These are phyloP conservation scores for Ceratosolen fusciceps DNA, from an alignment of 1,140 invertebrate genomes.

Conservation along the genomic window DNA sequence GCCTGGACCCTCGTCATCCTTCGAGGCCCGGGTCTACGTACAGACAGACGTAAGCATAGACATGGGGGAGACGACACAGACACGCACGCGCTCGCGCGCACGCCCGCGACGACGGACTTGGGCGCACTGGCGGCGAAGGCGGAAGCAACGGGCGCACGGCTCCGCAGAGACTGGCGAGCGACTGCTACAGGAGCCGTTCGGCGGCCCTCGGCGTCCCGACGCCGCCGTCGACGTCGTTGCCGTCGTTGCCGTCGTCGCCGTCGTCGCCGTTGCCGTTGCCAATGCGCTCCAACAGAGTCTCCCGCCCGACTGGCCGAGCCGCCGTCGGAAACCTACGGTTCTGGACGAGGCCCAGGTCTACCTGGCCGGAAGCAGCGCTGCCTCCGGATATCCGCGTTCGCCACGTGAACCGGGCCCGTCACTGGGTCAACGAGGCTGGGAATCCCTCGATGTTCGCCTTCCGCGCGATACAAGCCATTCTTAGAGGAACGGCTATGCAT, in stretches of 20 bases:
- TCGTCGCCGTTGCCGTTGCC: background rate
- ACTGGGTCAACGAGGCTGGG: too few species aligned
- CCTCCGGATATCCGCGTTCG: background rate
- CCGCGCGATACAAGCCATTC: too few species aligned
- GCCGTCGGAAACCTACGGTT: too few species aligned
- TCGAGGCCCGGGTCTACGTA: background rate
- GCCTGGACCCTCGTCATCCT: background rate
- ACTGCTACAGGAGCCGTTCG: background rate
- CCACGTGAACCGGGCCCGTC: background rate
- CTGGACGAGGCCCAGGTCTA: too few species aligned
- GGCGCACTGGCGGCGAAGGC: background rate
- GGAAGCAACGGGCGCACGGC: conserved; percentile 35
- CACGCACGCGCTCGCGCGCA: background rate
- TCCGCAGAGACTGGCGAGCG: conserved; percentile 41
- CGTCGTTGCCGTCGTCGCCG: background rate
- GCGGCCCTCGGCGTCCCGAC: conserved; percentile 16
- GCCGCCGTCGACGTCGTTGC: background rate
- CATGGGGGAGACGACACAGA: too few species aligned
- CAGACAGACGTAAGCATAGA: too few species aligned
- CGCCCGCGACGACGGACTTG: background rate
- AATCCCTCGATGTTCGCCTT: too few species aligned
- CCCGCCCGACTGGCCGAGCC: too few species aligned
- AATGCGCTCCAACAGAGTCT: background rate
- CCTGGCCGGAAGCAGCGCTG: background rate
- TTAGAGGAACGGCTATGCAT: too few species aligned